Evolutionary conservation across 2,888 invertebrate genomes (phyloP), one percentile per base, ranked within the genome.

Genomic region (Oxyteleia sp.): DNA sequence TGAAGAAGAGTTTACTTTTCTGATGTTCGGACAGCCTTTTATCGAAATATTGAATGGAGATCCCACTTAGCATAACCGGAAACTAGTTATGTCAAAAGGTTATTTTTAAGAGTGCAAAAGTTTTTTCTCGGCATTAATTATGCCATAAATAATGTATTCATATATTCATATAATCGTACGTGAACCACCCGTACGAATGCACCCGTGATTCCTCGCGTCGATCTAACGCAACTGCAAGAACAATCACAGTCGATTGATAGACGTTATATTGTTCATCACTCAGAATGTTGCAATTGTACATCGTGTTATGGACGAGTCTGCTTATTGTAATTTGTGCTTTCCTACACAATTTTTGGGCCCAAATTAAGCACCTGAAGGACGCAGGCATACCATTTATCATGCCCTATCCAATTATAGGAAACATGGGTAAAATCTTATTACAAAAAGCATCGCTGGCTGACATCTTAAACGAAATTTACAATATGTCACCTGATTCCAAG

Each of bases 401-500:
- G n/a, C n/a, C n/a, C n/a, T n/a, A n/a, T n/a, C n/a, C n/a, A n/a
- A n/a, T n/a, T n/a, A n/a, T n/a, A n/a, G n/a, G n/a, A n/a, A n/a
- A n/a, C n/a, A n/a, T n/a, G n/a, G n/a, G n/a, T n/a, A n/a, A n/a
- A n/a, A n/a, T n/a, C n/a, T n/a, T n/a, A n/a, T n/a, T n/a, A n/a
- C n/a, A n/a, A n/a, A n/a, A n/a, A n/a, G n/a, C n/a, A n/a, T n/a
- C n/a, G n/a, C n/a, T n/a, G n/a, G n/a, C n/a, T n/a, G n/a, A n/a
- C n/a, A 7, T 84, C 0, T 11, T 87, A 0, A 49, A 68, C 4
- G 69, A 78, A 4, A 23, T 87, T 0, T 91, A 91, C 74, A 63
- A 89, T 1, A 4, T 78, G 8, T 35, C 84, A 8, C 79, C 85
- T 0, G 74, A 88, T 0, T 87, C 89, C 0, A 90, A 88, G n/a